Conservation (phyloP, 2,888 invertebrate species). For the Clostera curtula region DNA sequence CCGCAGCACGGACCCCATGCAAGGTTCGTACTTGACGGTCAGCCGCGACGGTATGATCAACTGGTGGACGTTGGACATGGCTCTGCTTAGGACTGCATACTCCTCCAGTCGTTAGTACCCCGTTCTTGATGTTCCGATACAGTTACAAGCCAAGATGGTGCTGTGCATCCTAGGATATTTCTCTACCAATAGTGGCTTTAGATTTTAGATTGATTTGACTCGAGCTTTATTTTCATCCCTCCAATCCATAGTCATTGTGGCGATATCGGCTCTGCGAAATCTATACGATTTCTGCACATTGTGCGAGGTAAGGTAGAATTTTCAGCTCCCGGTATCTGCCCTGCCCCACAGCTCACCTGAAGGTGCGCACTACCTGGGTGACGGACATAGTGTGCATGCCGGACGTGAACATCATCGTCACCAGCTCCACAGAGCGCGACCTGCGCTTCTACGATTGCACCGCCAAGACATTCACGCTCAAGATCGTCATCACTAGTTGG, state of each 20-base stretch:
- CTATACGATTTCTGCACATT: too few relatives aligned
- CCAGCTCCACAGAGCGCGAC: slow-evolving; percentile 85
- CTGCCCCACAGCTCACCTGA: slow-evolving; percentile 66
- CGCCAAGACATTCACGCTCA: slow-evolving; percentile 81
- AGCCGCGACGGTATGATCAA: slow-evolving; percentile 86
- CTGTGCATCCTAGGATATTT: too few relatives aligned
- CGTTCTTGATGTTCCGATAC: too few relatives aligned
- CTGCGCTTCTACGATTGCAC: slow-evolving; percentile 87
- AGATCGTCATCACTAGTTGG: slow-evolving; percentile 81
- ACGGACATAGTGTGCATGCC: slow-evolving; percentile 83
- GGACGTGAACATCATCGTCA: slow-evolving; percentile 85
- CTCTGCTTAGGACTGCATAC: slow-evolving; percentile 75
- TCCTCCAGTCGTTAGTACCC: slow-evolving; percentile 80
- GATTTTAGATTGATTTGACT: too few relatives aligned
- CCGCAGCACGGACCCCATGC: slow-evolving; percentile 71
- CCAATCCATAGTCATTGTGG: too few relatives aligned
- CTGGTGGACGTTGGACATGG: slow-evolving; percentile 84
- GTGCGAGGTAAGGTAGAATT: too few relatives aligned
- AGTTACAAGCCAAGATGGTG: too few relatives aligned
- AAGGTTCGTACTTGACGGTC: slow-evolving; percentile 82
- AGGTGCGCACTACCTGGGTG: slow-evolving; percentile 80
- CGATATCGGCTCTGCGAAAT: too few relatives aligned
- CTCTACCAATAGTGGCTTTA: too few relatives aligned
- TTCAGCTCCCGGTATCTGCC: neutral
- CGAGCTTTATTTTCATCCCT: too few relatives aligned